Evolutionary conservation across 2,888 invertebrate species (phyloP), one percentile per base, ranked within the genome.

Genomic region (Noctua janthe): DNA sequence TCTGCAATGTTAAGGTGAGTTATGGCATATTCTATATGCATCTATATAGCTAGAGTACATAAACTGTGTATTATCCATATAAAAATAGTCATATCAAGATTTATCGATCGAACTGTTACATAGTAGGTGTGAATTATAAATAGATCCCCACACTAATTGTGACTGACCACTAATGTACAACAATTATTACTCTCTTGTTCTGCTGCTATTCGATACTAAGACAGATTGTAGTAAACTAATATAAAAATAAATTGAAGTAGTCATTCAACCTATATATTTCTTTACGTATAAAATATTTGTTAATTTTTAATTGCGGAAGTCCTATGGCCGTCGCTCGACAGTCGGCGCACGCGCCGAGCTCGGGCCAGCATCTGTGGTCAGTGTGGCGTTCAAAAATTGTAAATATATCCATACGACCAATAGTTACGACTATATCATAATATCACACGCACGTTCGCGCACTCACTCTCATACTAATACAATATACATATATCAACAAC

Each of bases 231-330:
- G 92, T 94, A 93, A 93, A 93, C 89, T 84, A 87, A 93, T 95
- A 96, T 91, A 95, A 96, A 96, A 96, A 96, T 95, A 96, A 95
- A 93, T 91, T 88, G 74, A 80, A 84, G 84, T 85, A 78, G 75
- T 82, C 74, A 87, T 88, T 71, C 73, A 80, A 78, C 74, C 78
- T 83, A 77, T 66, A 78, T 62, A 70, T 78, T 81, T 76, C 11
- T 70, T 81, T 78, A 78, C 73, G 69, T 89, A 88, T 83, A 90
- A 86, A 90, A 88, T 88, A 88, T 87, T 83, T 74, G 62, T 83
- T 82, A 76, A 74, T 29, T 64, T 80, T 78, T 74, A 81, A 54
- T 85, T 71, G 66, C 76, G 67, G 70, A 64, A 76, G 71, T 75
- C 49, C 51, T 69, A 49, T 74, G 54, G 75, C 66, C 74, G 78